A percentile compares a stretch with the other conserved stretches of the same genome.
Evolutionary conservation across 53 echinoderm and acorn worm species (phyloP).

Genomic region (Hippasteria phrygiana): DNA sequence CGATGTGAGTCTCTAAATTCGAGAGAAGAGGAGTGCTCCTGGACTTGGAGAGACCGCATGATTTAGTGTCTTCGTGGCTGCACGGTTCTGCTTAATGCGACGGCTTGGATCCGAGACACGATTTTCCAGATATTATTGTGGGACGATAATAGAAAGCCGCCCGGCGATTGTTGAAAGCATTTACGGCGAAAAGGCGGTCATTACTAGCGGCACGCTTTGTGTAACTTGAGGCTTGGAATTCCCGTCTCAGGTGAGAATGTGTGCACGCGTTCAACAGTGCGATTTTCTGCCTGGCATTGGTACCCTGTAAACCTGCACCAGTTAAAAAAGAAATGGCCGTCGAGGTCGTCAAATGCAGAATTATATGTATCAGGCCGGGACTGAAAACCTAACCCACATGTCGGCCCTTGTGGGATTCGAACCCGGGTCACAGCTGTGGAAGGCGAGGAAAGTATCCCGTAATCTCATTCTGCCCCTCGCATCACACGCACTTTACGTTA

Average conservation of each 20-base stretch:
- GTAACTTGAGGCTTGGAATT: neutral
- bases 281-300: too few species aligned
- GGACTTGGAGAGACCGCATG: neutral
- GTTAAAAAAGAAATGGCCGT: too few species aligned
- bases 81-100: neutral
- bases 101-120: neutral
- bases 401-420: too few species aligned
- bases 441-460: too few species aligned
- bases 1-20: neutral
- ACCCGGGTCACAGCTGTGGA: too few species aligned
- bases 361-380: too few species aligned
- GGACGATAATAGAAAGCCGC: neutral
- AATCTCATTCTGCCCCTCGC: too few species aligned
- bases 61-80: neutral
- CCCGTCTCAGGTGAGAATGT: neutral
- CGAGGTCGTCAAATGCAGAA: too few species aligned
- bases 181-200: neutral
- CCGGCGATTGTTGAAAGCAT: neutral
- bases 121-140: neutral
- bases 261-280: too few species aligned
- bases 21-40: neutral
- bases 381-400: too few species aligned
- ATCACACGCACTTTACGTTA: too few species aligned
- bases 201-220: slow-evolving; percentile 2
- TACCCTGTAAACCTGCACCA: too few species aligned